Percentiles rank a stretch among this genome's conserved stretches.
phyloP scores from a whole-genome alignment of 23 tunicate genomes.

The Halocynthia aurantium region DNA sequence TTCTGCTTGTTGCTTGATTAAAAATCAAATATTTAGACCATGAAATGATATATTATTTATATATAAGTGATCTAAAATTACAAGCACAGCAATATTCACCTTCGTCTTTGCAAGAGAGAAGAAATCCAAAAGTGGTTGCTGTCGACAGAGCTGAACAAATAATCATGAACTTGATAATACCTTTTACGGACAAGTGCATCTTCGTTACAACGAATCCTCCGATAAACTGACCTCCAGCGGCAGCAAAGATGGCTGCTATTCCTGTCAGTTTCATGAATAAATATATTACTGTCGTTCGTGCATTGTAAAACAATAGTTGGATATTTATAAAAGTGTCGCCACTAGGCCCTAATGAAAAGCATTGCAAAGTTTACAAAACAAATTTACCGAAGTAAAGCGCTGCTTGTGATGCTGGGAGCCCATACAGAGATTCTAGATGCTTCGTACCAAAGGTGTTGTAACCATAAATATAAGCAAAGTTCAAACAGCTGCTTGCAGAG shows the following conservation, averaged over 20 bases:
- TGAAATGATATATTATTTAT: too few species aligned
- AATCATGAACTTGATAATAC: conserved; percentile 50
- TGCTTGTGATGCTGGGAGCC: conserved; percentile 8
- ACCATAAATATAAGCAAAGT: conserved; percentile 18
- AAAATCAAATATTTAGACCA: too few species aligned
- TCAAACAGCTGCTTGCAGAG: conserved; percentile 16
- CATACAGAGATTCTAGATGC: conserved; percentile 12
- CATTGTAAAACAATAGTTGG: background rate
- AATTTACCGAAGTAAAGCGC: conserved; percentile 18
- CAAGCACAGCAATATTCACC: conserved; percentile 14
- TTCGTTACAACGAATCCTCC: conserved; percentile 55
- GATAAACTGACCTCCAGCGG: conserved; percentile 45
- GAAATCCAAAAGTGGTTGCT: conserved; percentile 30
- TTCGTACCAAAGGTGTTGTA: conserved; percentile 26
- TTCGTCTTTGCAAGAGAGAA: conserved; percentile 27
- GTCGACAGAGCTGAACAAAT: conserved; percentile 25
- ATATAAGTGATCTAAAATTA: too few species aligned
- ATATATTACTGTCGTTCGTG: background rate
- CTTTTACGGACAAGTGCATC: conserved; percentile 30
- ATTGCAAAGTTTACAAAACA: background rate
- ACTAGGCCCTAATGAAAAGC: background rate
- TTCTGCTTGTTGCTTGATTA: too few species aligned
- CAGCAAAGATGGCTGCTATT: conserved; percentile 54
- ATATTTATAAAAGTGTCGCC: background rate
- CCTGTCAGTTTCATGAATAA: conserved; percentile 14